Base-by-base conservation (phyloP, 2,888 invertebrate species). In the Xestobium rufovillosum region DNA sequence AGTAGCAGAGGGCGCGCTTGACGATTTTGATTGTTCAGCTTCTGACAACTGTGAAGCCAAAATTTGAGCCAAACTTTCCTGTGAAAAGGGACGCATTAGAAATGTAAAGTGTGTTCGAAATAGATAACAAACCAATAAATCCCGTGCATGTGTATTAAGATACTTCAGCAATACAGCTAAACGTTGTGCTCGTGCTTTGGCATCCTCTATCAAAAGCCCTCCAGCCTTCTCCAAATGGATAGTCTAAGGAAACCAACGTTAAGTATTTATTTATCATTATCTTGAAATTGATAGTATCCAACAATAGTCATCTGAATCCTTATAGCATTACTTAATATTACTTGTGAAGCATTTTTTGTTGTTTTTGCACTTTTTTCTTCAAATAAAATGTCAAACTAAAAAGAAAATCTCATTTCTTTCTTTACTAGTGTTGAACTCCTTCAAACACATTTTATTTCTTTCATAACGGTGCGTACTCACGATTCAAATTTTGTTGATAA, bases 141-240 rank as follows among this genome's bases (percentile, higher is more conserved):
- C 64, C 42, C 67, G 72, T 36, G 75, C 67, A 42, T 67, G 65
- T 30, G 61, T 53, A 45, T 74, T 74, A 34, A 76, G 60, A 38
- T 73, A 70, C 26, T 69, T 67, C 37, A 76, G 57, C 3, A 75
- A 52, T 1, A 63, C 55, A 27, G 70, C 65, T 17, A 75, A 53
- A 42, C 64, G 65, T 40, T 51, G 53, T 36, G 69, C 68, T 57
- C 68, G 66, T 4, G 61, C 59, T 41, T 66, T 71, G 27, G 76
- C 69, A 57, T 74, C 74, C 9, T 69, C 65, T 36, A 74, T 55
- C 4, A 78, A 72, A 27, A 61, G 55, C 43, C 61, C 58, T 49
- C 69, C 71, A 14, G 69, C 63, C n/a, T 70, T 69, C 51, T 80
- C 79, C 53, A 80, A 65, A 15, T 78, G 77, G 36, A 73, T 65